Percentiles rank a stretch among this genome's conserved stretches.
phyloP scores from a whole-genome alignment of 2,113 vertebrate genomes.

The Micronisus gabar region DNA sequence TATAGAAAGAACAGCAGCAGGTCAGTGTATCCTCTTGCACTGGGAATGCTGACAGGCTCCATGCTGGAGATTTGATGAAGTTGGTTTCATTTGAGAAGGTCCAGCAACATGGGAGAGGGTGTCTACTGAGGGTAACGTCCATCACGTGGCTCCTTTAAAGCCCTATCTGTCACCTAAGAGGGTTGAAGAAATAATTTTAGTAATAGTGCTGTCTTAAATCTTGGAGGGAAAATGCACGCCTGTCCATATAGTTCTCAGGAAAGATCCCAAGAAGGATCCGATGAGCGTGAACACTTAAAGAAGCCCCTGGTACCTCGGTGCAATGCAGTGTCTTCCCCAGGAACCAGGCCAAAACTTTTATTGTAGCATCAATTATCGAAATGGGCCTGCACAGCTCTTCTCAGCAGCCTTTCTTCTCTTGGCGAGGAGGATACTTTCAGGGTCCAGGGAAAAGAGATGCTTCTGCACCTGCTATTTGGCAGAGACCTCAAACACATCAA shows the following conservation, averaged over 20 bases:
- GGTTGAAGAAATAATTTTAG: not conserved
- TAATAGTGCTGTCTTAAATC: not conserved
- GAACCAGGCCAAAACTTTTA: not conserved
- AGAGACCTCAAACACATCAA: not conserved
- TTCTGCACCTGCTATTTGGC: not conserved
- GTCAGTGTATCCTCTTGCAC: not conserved
- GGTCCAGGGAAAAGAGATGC: not conserved
- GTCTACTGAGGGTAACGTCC: not conserved
- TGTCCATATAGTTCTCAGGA: not conserved
- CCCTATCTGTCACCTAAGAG: fast-evolving
- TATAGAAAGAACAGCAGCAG: not conserved
- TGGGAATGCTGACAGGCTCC: not conserved
- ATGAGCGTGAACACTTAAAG: not conserved
- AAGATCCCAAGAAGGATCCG: not conserved
- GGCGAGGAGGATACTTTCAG: not conserved
- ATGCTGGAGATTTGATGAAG: not conserved
- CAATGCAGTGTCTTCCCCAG: not conserved
- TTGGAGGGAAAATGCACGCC: not conserved
- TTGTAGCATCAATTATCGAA: not conserved
- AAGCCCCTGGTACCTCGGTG: not conserved
- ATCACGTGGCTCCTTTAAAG: not conserved
- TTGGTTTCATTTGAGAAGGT: not conserved
- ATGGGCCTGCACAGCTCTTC: not conserved
- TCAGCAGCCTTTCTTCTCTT: not conserved
- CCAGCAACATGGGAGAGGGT: not conserved